A percentile compares a stretch with the other conserved stretches of the same genome.
These are phyloP conservation scores for Buphagus erythrorhynchus DNA, from an alignment of 2,797 vertebrate species.

Conservation along the genomic window DNA sequence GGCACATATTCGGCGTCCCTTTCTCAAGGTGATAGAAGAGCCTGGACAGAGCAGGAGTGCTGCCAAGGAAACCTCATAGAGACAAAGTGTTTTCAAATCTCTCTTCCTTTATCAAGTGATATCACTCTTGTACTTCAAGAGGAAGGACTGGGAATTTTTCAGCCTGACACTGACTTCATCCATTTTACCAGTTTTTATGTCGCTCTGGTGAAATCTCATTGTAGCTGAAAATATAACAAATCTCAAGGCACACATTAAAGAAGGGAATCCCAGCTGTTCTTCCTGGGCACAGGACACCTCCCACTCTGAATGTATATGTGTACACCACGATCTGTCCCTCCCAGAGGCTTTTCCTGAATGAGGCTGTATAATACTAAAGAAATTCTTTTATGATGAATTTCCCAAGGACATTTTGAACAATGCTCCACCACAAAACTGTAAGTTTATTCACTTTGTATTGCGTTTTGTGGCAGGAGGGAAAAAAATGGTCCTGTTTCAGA, in stretches of 20 bases:
- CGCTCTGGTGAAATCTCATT: background rate
- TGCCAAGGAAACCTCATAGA: background rate
- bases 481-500: background rate
- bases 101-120: background rate
- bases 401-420: background rate
- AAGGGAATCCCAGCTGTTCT: background rate
- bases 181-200: background rate
- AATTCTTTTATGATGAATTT: background rate
- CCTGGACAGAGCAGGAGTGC: background rate
- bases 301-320: accelerated
- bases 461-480: background rate
- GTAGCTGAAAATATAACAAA: background rate
- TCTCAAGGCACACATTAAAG: background rate
- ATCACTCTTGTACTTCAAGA: background rate
- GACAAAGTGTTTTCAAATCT: background rate
- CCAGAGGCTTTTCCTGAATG: background rate
- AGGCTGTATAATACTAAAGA: background rate
- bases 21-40: background rate
- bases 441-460: background rate
- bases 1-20: background rate
- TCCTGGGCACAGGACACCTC: background rate
- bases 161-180: background rate
- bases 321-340: background rate
- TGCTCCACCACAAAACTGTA: background rate
- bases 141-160: background rate